Conservation (phyloP, 2,888 invertebrate species). For the Nudaria mundana region DNA sequence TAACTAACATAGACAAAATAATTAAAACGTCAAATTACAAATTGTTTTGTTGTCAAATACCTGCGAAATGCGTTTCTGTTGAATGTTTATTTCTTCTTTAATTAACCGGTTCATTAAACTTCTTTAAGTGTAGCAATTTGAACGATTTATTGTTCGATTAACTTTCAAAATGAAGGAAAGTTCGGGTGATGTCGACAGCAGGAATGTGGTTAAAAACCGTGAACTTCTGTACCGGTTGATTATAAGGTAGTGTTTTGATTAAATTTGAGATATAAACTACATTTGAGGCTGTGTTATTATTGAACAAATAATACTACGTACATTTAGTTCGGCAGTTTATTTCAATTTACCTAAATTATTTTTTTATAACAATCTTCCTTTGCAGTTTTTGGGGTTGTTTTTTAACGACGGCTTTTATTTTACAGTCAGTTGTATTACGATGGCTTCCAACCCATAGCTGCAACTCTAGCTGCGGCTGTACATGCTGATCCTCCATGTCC, state of each 20-base stretch:
- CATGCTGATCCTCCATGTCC: conserved; percentile 97
- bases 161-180: conserved; percentile 61
- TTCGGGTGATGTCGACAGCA: conserved; percentile 81
- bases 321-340: no score
- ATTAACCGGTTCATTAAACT: conserved; percentile 24
- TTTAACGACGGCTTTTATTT: no score
- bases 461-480: conserved; percentile 89
- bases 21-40: conserved; percentile 27
- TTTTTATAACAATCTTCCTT: no score
- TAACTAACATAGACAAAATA: conserved; percentile 25
- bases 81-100: conserved; percentile 15
- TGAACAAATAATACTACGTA: no score
- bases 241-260: conserved; percentile 84
- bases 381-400: no score
- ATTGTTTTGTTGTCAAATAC: conserved; percentile 35
- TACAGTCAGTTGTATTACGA: conserved; percentile 97
- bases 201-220: conserved; percentile 92
- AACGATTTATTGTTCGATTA: neutral
- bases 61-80: no score
- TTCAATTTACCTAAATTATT: no score
- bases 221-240: conserved; percentile 95
- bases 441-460: conserved; percentile 96
- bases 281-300: no score
- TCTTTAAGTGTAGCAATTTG: neutral
- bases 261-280: neutral